Conservation (phyloP, 92 coral and sea anemone species). For the Isaurus tuberculatus region DNA sequence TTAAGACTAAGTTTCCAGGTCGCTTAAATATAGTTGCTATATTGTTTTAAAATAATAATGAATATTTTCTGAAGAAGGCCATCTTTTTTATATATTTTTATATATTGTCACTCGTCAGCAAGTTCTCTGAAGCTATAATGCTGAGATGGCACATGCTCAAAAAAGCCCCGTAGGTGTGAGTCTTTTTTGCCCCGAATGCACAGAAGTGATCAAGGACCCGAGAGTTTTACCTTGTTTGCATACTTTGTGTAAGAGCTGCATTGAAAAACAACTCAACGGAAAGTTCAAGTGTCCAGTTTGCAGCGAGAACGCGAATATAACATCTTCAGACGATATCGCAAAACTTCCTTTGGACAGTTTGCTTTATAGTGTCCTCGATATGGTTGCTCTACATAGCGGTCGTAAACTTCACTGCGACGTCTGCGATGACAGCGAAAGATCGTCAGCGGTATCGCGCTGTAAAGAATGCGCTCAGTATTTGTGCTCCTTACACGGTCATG, state of each 20-base stretch:
- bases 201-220: constrained; percentile 61
- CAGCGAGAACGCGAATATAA: constrained; percentile 50
- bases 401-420: constrained; percentile 61
- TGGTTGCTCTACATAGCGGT: constrained; percentile 70
- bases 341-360: constrained; percentile 60
- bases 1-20: too few relatives aligned
- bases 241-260: constrained; percentile 66
- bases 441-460: constrained; percentile 73
- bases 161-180: constrained; percentile 61
- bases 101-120: not conserved
- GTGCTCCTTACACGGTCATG: constrained; percentile 65
- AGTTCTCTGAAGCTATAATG: not conserved
- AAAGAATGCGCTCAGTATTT: constrained; percentile 68
- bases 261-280: constrained; percentile 66
- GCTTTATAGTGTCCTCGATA: constrained; percentile 68
- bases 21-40: too few relatives aligned
- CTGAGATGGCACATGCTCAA: constrained; percentile 28
- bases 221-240: constrained; percentile 71
- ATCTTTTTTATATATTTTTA: too few relatives aligned
- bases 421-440: constrained; percentile 72
- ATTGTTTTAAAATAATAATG: too few relatives aligned
- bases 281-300: constrained; percentile 68
- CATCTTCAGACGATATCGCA: constrained; percentile 45
- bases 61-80: too few relatives aligned
- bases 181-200: constrained; percentile 68